These are phyloP conservation scores for Eumeta japonica DNA, from an alignment of 1,140 invertebrate genomes.

Conservation along the genomic window DNA sequence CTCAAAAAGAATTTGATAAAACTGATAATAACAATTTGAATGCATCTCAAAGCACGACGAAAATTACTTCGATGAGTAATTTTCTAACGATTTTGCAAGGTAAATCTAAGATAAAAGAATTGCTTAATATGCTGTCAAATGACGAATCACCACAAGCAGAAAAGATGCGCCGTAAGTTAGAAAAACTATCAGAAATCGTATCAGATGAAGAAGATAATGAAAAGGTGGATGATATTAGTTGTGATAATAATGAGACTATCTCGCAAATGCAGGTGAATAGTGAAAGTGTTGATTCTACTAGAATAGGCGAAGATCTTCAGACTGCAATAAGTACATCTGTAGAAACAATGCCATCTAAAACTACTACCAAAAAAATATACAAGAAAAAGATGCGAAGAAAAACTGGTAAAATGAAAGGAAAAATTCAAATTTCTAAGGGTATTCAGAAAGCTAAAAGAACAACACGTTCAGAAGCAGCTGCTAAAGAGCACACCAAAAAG, in stretches of 20 bases:
- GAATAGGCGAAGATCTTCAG: too few relatives aligned
- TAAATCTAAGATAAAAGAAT: slow-evolving; percentile 43
- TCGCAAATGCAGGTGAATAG: not conserved
- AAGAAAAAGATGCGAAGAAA: slow-evolving; percentile 10
- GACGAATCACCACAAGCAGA: slow-evolving; percentile 33
- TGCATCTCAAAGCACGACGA: too few relatives aligned
- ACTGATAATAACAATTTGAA: too few relatives aligned
- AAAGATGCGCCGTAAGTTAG: slow-evolving; percentile 44
- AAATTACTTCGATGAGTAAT: slow-evolving; percentile 27
- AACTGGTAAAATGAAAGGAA: slow-evolving; percentile 8
- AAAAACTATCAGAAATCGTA: slow-evolving; percentile 42
- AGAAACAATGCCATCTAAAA: too few relatives aligned
- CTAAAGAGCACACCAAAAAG: slow-evolving; percentile 5
- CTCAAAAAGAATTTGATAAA: too few relatives aligned
- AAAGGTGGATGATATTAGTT: slow-evolving; percentile 3
- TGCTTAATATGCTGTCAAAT: slow-evolving; percentile 28
- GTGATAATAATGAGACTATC: too few relatives aligned
- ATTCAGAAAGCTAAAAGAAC: slow-evolving; percentile 19
- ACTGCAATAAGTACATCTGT: too few relatives aligned
- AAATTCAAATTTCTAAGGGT: slow-evolving; percentile 8
- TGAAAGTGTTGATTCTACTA: not conserved
- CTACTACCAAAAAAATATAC: slow-evolving; percentile 1
- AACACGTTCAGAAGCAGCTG: slow-evolving; percentile 13
- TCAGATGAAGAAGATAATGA: slow-evolving; percentile 33
- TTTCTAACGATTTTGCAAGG: slow-evolving; percentile 42